Evolutionary conservation across 2,888 invertebrate genomes (phyloP), one percentile per base, ranked within the genome.

Genomic region (Malthinus seriepunctatus): DNA sequence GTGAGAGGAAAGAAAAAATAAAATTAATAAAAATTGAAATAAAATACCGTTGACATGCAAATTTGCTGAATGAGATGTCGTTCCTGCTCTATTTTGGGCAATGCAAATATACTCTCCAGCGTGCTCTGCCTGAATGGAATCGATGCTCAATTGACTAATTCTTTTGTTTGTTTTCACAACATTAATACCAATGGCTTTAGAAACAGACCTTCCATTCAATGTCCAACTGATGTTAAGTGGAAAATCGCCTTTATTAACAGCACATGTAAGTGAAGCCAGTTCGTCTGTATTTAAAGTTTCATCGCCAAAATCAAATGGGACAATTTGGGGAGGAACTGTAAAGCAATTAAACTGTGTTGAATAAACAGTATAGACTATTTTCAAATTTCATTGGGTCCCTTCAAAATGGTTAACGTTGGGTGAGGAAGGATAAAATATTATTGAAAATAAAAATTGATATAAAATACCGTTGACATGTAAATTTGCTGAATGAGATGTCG

Each of bases 201-300:
- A 49, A 6, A 63, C 47, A 3, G 60, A 39, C n/a, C 39, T 51
- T 8, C 49, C 76, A 53, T 84, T 85, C 65, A 86, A 82, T n/a
- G 80, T 79, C 88, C 88, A 88, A 12, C 79, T 76, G 42, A 88
- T 82, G 56, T 82, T 81, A 48, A 88, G 80, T 8, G 88, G 88
- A 49, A 86, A 76, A 75, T 90, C 90, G 46, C 89, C 90, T 76
- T 89, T 88, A 58, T 83, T 82, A 58, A 87, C 84, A 56, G 87
- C 82, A 73, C 89, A 90, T 52, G 84, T 85, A 12, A 85, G 81
- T 63, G 87, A 84, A 42, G 86, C 85, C 74, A 87, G 82, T 75
- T 90, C 89, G 69, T 87, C 87, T 63, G 86, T 86, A 77, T 88
- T 88, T 9, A 82, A 77, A 33, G 82, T 78, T 34, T 80, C 79